Evolutionary conservation across 1,140 invertebrate genomes (phyloP).

Genomic region (Hyposmocoma kahamanoa): DNA sequence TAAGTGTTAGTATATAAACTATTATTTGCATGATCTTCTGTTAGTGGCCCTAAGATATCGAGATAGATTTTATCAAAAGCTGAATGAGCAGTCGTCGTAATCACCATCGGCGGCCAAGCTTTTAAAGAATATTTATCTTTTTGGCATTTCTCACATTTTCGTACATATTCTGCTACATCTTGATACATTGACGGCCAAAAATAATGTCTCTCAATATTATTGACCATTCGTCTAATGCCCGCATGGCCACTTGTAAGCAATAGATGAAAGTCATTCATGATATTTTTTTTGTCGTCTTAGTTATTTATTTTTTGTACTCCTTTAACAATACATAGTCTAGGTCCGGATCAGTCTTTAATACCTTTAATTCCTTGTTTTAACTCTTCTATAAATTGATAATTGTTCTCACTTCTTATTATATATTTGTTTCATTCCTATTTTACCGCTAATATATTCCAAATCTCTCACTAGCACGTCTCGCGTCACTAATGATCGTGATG

Average conservation of each 20-base stretch:
- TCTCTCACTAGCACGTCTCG: conserved; percentile 16
- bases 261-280: conserved; percentile 7
- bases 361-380: conserved; percentile 10
- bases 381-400: conserved; percentile 13
- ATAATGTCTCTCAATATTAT: conserved; percentile 3
- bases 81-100: not conserved
- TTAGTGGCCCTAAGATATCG: conserved; percentile 1
- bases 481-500: conserved; percentile 10
- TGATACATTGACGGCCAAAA: not conserved
- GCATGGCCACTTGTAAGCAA: conserved; percentile 6
- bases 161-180: conserved; percentile 1
- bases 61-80: not conserved
- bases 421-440: conserved; percentile 4
- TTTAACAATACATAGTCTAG: conserved; percentile 9
- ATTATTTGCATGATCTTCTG: not conserved
- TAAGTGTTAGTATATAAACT: conserved; percentile 1
- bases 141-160: conserved; percentile 6
- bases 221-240: conserved; percentile 2
- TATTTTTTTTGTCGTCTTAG: not conserved
- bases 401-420: conserved; percentile 14
- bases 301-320: not conserved
- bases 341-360: conserved; percentile 6
- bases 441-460: conserved; percentile 5
- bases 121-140: conserved; percentile 1
- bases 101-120: not conserved